phyloP scores from a whole-genome alignment of 1,140 invertebrate genomes.

The Drosophila trapezifrons region DNA sequence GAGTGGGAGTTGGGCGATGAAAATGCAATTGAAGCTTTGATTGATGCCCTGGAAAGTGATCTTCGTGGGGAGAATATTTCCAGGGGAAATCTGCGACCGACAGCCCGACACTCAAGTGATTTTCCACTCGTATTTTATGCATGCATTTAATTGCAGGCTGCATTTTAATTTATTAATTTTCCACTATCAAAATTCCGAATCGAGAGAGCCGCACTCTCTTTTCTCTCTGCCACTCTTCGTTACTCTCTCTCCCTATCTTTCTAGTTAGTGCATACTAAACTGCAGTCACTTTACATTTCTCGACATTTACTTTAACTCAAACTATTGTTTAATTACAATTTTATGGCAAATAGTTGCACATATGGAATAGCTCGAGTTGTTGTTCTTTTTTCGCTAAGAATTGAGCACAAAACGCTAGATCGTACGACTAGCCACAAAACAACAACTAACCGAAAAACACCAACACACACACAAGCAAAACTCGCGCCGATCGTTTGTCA shows the following conservation, averaged over 20 bases:
- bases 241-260: neutral
- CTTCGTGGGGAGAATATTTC: conserved; percentile 24
- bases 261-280: conserved; percentile 44
- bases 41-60: conserved; percentile 43
- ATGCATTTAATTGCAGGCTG: conserved; percentile 50
- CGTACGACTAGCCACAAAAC: conserved; percentile 59
- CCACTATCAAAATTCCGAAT: conserved; percentile 46
- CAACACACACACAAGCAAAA: conserved; percentile 25
- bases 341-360: conserved; percentile 64
- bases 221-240: neutral
- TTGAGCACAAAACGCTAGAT: conserved; percentile 70
- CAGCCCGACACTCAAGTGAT: conserved; percentile 4
- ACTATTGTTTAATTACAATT: conserved; percentile 30
- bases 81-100: conserved; percentile 7
- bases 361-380: conserved; percentile 55
- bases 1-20: conserved; percentile 2
- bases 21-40: conserved; percentile 47
- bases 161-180: conserved; percentile 62
- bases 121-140: conserved; percentile 14
- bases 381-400: conserved; percentile 38
- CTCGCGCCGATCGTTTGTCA: conserved; percentile 16
- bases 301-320: conserved; percentile 11
- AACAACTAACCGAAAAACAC: conserved; percentile 47
- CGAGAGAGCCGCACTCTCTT: conserved; percentile 5
- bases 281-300: conserved; percentile 28